Base-by-base conservation (phyloP, 2,797 vertebrate species). In the Margarornis squamiger region DNA sequence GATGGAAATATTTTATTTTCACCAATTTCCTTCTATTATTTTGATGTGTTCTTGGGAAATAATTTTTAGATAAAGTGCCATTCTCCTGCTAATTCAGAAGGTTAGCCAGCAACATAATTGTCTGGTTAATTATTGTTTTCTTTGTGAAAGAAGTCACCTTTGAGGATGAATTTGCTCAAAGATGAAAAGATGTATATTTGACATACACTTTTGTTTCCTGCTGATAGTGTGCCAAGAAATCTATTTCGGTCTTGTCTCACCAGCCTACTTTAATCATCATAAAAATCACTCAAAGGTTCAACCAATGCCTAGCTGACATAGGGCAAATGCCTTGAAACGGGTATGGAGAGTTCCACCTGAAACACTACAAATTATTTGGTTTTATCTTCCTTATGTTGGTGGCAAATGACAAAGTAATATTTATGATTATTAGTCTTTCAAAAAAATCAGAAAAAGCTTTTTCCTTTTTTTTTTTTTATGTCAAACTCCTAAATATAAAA, bases 41-140 rank as follows among this genome's bases (percentile, higher is more conserved):
- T 59, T 49, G 30, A 8, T 17, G 61, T 48, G 21, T 75, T 74
- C n/a, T 45, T 41, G 24, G 9, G 29, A 59, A 93, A 86, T 39
- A 39, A n/a, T n/a, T 79, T 86, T 87, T 46, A 76, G 55, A 92
- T 68, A 75, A 86, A 95, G 82, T 71, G 8, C 4, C 9, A 32
- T 82, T 85, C 93, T 79, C 7, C 34, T n/a, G 23, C 29, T 23
- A 80, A 17, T 78, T 92, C 30, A 82, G 51, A 86, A 95, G 22
- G 19, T 41, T 82, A 81, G 26, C 49, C 57, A 89, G 26, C 7
- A 90, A 49, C 12, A 58, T 55, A 96, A 70, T 84, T 92, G 94
- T 52, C 29, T 90, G 72, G 75, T 92, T 94, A 95, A 79, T 93
- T 92, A 88, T 73, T 87, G 29, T 88, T 92, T 94, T 65, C 52